Conservation (phyloP, 2,888 invertebrate species). For the Cheiracanthium punctorium region DNA sequence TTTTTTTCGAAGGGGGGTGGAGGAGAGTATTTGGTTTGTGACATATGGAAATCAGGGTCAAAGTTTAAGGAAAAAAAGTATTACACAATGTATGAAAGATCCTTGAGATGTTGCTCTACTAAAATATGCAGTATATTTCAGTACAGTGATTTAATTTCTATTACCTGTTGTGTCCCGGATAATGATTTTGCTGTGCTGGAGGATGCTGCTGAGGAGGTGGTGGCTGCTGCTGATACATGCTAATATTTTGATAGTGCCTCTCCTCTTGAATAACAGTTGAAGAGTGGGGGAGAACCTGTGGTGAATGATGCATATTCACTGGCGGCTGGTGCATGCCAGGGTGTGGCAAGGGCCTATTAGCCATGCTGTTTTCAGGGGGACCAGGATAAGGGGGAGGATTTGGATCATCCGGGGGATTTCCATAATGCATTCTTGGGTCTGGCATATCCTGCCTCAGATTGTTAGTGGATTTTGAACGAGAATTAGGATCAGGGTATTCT, state of each 20-base stretch:
- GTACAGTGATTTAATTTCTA: too few species aligned
- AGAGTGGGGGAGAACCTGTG: constrained; percentile 72
- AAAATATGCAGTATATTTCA: too few species aligned
- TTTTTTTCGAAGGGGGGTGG: too few species aligned
- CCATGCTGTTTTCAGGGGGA: constrained; percentile 18
- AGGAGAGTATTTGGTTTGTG: too few species aligned
- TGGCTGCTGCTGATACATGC: constrained; percentile 71
- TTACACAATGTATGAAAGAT: too few species aligned
- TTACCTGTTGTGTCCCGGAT: constrained; percentile 48
- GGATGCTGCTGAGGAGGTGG: constrained; percentile 34
- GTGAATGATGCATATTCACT: constrained; percentile 73
- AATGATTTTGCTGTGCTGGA: constrained; percentile 42
- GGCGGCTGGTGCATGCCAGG: constrained; percentile 73
- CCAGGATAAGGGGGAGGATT: constrained; percentile 67
- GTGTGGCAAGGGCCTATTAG: constrained; percentile 70
- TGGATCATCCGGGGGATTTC: constrained; percentile 40
- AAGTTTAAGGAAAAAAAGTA: too few species aligned
- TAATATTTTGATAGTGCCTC: constrained; percentile 73
- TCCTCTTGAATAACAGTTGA: constrained; percentile 69
- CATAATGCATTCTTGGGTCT: constrained; percentile 54
- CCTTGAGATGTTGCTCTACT: too few species aligned
- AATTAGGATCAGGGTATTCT: constrained; percentile 50
- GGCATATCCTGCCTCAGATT: constrained; percentile 59
- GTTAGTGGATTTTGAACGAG: constrained; percentile 61
- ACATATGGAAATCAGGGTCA: too few species aligned